phyloP scores from a whole-genome alignment of 2,113 vertebrate species.

The Protomyctophum bolini region DNA sequence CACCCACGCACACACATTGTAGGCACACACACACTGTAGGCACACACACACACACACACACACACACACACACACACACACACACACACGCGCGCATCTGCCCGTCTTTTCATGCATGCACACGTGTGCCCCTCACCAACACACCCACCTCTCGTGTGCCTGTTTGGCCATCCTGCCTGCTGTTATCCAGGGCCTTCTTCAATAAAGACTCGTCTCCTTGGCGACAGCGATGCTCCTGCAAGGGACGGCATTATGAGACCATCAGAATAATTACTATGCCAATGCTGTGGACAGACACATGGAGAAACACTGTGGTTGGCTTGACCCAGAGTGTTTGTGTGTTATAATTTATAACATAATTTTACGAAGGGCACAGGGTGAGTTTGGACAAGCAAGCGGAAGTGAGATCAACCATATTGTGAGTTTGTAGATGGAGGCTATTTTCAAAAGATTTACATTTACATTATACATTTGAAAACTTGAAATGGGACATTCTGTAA shows the following conservation, averaged over 20 bases:
- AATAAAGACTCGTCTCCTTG: slow-evolving; percentile 83
- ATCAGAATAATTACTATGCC: slow-evolving; percentile 30
- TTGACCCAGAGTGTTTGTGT: no score
- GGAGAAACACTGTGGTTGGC: no score
- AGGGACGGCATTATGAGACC: slow-evolving; percentile 50
- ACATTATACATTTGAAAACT: no score
- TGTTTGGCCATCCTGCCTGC: slow-evolving; percentile 68
- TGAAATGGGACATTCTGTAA: no score
- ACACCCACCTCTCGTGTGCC: slow-evolving; percentile 80
- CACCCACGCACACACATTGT: slow-evolving; percentile 33
- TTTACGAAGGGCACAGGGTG: no score
- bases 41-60: slow-evolving; percentile 35
- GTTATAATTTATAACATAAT: no score
- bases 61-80: slow-evolving; percentile 57
- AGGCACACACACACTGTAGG: slow-evolving; percentile 42
- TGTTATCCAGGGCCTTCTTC: slow-evolving; percentile 78
- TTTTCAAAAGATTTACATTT: no score
- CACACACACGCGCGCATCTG: slow-evolving; percentile 12
- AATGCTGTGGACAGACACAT: slow-evolving; percentile 9
- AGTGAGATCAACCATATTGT: slow-evolving; percentile 7
- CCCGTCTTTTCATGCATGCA: no score
- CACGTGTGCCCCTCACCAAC: not conserved
- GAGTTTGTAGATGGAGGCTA: no score
- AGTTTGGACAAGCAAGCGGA: not conserved
- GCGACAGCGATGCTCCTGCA: slow-evolving; percentile 86